A percentile compares a stretch with the other conserved stretches of the same genome.
Evolutionary conservation across 2,113 vertebrate species (phyloP).

Genomic region (Centropus bengalensis): DNA sequence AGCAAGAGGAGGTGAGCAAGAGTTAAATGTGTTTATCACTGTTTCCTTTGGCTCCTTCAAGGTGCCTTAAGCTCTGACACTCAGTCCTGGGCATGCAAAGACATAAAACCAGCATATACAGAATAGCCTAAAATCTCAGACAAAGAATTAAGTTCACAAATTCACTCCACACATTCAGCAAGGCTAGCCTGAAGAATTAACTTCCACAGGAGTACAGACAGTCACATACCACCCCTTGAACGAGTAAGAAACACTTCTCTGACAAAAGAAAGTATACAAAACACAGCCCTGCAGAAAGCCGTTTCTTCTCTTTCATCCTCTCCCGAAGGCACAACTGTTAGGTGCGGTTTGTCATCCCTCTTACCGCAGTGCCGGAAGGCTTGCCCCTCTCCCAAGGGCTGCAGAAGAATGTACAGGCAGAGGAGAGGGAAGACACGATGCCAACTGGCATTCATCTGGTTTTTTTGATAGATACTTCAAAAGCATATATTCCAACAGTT

Average conservation of each 20-base stretch:
- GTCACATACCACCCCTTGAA: not conserved
- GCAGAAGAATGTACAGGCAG: not conserved
- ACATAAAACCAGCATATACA: not conserved
- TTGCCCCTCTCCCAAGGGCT: not conserved
- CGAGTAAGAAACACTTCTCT: not conserved
- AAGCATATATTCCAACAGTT: constrained; percentile 16
- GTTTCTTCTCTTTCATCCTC: not conserved
- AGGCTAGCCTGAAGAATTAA: not conserved
- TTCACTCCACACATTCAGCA: not conserved
- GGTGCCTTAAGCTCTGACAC: not conserved
- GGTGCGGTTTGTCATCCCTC: not conserved
- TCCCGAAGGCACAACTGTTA: not conserved
- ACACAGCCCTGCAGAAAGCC: not conserved
- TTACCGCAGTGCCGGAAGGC: not conserved
- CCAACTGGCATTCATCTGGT: not conserved
- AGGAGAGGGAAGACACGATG: not conserved
- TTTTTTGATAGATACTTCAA: not conserved
- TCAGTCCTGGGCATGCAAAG: not conserved
- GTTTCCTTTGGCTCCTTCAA: not conserved
- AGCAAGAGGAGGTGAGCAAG: not conserved
- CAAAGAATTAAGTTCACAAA: not conserved
- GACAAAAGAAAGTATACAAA: not conserved
- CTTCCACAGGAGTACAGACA: not conserved
- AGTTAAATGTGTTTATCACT: not conserved
- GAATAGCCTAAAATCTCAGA: not conserved